phyloP scores from a whole-genome alignment of 2,113 vertebrate species.

The Thamnophis sirtalis region DNA sequence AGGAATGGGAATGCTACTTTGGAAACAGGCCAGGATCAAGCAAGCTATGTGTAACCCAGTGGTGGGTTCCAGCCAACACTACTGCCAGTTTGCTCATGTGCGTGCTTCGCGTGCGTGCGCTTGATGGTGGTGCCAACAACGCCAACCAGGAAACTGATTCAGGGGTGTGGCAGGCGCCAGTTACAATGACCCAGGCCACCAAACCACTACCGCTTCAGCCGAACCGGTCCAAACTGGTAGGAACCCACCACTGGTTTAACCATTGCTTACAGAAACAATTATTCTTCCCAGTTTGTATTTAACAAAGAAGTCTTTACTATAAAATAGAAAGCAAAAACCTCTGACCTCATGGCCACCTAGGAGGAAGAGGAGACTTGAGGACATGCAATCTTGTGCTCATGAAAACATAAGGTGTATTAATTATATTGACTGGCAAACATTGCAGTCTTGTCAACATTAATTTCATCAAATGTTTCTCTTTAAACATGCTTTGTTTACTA shows the following conservation, averaged over 20 bases:
- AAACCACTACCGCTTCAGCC: too few relatives aligned
- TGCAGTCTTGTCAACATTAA: too few relatives aligned
- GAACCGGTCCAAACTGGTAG: too few relatives aligned
- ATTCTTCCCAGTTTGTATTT: not conserved
- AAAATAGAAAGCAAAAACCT: not conserved
- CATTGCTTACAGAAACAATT: not conserved
- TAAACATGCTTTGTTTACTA: not conserved
- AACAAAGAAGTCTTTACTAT: not conserved
- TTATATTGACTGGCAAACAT: too few relatives aligned
- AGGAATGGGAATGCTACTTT: not conserved
- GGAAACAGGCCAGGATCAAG: not conserved
- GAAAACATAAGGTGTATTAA: not conserved
- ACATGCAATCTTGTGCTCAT: not conserved
- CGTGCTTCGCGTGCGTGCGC: too few relatives aligned
- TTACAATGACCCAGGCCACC: too few relatives aligned
- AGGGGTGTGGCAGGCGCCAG: too few relatives aligned
- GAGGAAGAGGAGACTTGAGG: not conserved
- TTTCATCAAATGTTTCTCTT: not conserved
- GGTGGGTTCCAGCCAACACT: too few relatives aligned
- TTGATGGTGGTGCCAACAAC: too few relatives aligned
- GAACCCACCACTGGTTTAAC: not conserved
- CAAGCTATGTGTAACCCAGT: not conserved
- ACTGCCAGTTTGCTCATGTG: too few relatives aligned
- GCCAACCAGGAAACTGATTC: too few relatives aligned
- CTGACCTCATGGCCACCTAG: not conserved